Base-by-base conservation (phyloP, 2,113 vertebrate genomes). In the Piprites chloris region DNA sequence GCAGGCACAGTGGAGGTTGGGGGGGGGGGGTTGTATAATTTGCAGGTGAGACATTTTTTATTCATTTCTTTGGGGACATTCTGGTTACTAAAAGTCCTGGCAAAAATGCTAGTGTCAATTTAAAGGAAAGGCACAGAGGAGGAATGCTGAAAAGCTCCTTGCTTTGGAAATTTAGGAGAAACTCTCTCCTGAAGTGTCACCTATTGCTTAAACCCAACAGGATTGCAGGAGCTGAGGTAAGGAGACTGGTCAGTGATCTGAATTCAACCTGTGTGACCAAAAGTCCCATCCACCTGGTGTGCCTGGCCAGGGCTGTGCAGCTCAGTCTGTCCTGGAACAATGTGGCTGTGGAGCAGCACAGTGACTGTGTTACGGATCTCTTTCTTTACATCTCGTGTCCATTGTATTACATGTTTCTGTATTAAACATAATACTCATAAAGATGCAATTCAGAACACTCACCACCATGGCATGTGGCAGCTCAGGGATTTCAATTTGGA, bases 311-410 rank as follows among this genome's bases (percentile, higher is more conserved):
- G 28, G 5, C 67, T 35, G 42, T 5, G 52, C 78, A 19, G 61
- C 62, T 67, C 78, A 7, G 42, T 5, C 59, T 20, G 12, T 3
- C 46, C 42, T 9, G 4, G 50, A 4, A 26, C 19, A 4, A 3
- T 0, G 3, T 17, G 66, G 82, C 30, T 37, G 10, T 1, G 22
- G 55, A 5, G 6, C 63, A 61, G 61, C 41, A 20, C 10, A 2
- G 2, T 24, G 59, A 14, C 23, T 26, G 35, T 1, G 2, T 2
- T 14, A 3, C 0, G 2, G 30, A 5, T 33, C 41, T 53, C 73
- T 68, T 23, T 11, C 52, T 32, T 58, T 6, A 19, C 13, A 20
- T 13, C 56, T 82, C 22, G 2, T 1, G 2, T 14, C 44, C 53
- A 14, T 14, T 23, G 6, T 6, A 22, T 42, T 11, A n/a, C n/a